These are phyloP conservation scores for Himalopsyche phryganea DNA, from an alignment of 1,140 invertebrate species.

Conservation along the genomic window DNA sequence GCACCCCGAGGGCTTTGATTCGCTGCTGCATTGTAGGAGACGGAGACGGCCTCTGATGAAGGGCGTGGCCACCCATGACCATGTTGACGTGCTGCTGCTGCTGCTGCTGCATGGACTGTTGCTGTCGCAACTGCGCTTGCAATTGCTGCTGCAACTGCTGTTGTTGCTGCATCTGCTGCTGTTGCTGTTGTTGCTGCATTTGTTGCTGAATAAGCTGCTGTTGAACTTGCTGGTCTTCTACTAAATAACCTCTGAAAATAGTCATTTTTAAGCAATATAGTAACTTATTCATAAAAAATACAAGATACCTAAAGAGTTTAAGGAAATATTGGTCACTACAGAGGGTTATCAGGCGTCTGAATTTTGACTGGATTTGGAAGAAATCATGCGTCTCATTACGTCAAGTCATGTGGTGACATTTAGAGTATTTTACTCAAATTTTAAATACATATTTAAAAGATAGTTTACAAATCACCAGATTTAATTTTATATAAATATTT, in stretches of 20 bases:
- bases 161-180: constrained; percentile 28
- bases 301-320: no score
- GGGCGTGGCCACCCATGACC: constrained; percentile 42
- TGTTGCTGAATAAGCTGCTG: constrained; percentile 35
- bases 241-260: constrained; percentile 14
- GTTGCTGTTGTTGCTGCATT: constrained; percentile 35
- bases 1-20: constrained; percentile 83
- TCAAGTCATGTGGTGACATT: no score
- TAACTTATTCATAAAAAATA: no score
- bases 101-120: constrained; percentile 23
- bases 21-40: constrained; percentile 86
- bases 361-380: no score
- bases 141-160: constrained; percentile 15
- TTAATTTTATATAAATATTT: no score
- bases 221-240: constrained; percentile 25
- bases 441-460: no score
- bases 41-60: constrained; percentile 55
- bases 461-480: no score
- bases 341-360: no score
- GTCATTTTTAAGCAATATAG: no score
- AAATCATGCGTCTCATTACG: no score
- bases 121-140: constrained; percentile 6
- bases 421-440: no score
- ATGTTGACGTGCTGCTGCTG: constrained; percentile 26
- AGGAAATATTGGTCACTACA: no score